Conservation (phyloP, 2,113 vertebrate species). For the Sphyrna mokarran region DNA sequence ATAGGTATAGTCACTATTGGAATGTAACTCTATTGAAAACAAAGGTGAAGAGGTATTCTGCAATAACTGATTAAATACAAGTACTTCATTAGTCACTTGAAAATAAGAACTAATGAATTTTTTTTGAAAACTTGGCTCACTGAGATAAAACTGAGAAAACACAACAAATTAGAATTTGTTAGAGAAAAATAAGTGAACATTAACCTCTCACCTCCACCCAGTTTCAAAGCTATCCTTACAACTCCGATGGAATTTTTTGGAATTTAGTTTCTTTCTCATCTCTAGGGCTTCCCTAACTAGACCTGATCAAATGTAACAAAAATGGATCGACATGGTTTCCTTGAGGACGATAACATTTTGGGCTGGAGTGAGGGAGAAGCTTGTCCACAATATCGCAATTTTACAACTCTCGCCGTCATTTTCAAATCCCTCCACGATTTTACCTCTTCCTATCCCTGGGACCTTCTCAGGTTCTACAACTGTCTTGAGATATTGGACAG, state of each 20-base stretch:
- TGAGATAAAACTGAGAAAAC: neutral
- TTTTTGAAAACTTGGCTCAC: neutral
- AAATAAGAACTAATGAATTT: neutral
- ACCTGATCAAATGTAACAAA: neutral
- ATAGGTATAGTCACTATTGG: no score
- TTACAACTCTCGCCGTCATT: neutral
- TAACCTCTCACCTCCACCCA: neutral
- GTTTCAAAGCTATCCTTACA: neutral
- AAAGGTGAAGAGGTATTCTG: neutral
- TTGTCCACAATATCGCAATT: neutral
- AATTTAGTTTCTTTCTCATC: neutral
- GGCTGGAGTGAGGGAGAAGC: no score
- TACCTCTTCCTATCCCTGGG: neutral
- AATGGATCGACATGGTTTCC: neutral
- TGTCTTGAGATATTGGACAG: neutral
- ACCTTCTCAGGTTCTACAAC: neutral
- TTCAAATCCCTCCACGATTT: neutral
- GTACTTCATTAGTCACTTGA: neutral
- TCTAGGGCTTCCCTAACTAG: neutral
- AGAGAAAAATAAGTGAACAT: neutral
- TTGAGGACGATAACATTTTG: neutral
- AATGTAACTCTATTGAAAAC: neutral
- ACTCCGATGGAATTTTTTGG: neutral
- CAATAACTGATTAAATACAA: neutral
- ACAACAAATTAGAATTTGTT: neutral